A percentile compares a stretch with the other conserved stretches of the same genome.
Evolutionary conservation across 2,797 vertebrate genomes (phyloP).

Genomic region (Parauchenoglanis punctatus): DNA sequence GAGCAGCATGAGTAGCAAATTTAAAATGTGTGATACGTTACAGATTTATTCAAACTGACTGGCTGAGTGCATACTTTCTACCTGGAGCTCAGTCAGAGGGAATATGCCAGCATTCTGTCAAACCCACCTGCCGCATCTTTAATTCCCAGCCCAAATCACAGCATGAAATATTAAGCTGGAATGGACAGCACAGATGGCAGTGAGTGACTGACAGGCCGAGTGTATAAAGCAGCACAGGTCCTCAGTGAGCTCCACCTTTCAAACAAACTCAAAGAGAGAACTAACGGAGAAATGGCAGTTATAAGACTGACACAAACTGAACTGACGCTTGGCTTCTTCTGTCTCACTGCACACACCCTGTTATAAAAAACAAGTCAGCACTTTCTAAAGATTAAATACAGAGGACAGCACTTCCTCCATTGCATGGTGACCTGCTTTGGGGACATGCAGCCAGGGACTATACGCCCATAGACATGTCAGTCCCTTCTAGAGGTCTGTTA

Average conservation of each 20-base stretch:
- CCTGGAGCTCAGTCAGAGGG: slow-evolving; percentile 51
- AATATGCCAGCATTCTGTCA: slow-evolving; percentile 64
- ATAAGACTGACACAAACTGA: slow-evolving; percentile 14
- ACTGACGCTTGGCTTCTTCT: slow-evolving; percentile 15
- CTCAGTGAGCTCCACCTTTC: slow-evolving; percentile 14
- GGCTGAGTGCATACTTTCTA: slow-evolving; percentile 14
- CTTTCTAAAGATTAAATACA: slow-evolving; percentile 63
- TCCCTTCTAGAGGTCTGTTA: slow-evolving; percentile 42
- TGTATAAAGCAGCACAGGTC: slow-evolving; percentile 23
- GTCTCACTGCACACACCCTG: slow-evolving; percentile 5
- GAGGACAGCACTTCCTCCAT: slow-evolving; percentile 67
- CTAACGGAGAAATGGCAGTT: slow-evolving; percentile 18
- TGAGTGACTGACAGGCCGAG: slow-evolving; percentile 25
- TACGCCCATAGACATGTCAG: slow-evolving; percentile 1
- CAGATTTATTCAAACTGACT: slow-evolving; percentile 12
- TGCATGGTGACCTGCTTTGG: slow-evolving; percentile 60
- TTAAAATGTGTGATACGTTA: background rate
- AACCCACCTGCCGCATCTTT: slow-evolving; percentile 63
- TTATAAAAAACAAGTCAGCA: slow-evolving; percentile 69
- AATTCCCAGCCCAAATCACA: slow-evolving; percentile 70
- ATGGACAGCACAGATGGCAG: slow-evolving; percentile 27
- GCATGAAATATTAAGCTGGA: slow-evolving; percentile 70
- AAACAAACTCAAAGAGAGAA: background rate
- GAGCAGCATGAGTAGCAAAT: background rate
- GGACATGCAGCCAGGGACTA: slow-evolving; percentile 58